Evolutionary conservation across 1,140 invertebrate species (phyloP).

Genomic region (Zaprionus capensis): DNA sequence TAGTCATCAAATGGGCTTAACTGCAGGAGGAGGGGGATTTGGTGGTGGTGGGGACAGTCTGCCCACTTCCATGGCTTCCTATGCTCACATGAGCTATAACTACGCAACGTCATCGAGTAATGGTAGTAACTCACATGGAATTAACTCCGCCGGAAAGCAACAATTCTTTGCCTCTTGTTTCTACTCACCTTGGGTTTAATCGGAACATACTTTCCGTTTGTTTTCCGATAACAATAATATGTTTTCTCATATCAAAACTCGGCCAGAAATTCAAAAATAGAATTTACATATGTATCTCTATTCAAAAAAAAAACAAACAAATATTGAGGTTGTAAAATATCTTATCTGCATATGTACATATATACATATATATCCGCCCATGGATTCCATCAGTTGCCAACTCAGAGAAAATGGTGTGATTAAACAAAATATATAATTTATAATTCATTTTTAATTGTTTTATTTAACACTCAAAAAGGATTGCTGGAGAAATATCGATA

Average conservation of each 20-base stretch:
- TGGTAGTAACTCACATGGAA: conserved; percentile 41
- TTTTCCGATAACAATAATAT: not conserved
- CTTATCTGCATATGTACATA: conserved; percentile 31
- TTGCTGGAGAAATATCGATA: too few relatives aligned
- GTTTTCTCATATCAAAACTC: conserved; percentile 24
- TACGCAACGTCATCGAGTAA: conserved; percentile 53
- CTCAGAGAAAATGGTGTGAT: conserved; percentile 43
- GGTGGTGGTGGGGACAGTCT: conserved; percentile 30
- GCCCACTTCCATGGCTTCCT: conserved; percentile 55
- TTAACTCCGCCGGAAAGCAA: conserved; percentile 67
- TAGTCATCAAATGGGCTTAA: conserved; percentile 47
- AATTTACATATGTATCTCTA: conserved; percentile 79
- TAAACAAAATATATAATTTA: conserved; percentile 49
- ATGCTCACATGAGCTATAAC: conserved; percentile 73
- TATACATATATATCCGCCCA: conserved; percentile 54
- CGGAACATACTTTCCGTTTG: not conserved
- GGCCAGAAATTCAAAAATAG: conserved; percentile 53
- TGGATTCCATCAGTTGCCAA: conserved; percentile 38
- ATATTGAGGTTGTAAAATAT: conserved; percentile 52
- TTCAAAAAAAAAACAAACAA: not conserved
- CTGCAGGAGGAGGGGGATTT: conserved; percentile 42
- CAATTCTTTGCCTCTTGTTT: conserved; percentile 82
- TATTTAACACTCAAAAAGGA: not conserved
- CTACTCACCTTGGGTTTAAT: conserved; percentile 79
- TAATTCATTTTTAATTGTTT: not conserved